These are phyloP conservation scores for Ochropleura leucogaster DNA, from an alignment of 2,888 invertebrate genomes.

Conservation along the genomic window DNA sequence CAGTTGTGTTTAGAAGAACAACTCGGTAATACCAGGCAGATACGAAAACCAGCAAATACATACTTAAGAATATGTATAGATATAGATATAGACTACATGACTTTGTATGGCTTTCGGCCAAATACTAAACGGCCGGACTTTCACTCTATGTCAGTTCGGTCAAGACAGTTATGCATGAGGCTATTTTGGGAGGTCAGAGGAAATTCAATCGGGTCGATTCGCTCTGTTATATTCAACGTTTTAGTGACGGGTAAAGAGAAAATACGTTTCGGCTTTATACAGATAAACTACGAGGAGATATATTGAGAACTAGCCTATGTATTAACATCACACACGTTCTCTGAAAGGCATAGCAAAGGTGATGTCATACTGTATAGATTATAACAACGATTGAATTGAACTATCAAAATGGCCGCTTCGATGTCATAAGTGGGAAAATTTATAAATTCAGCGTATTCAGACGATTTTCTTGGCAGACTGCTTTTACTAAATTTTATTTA, in stretches of 20 bases:
- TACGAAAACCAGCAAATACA: not conserved
- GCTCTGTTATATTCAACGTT: not conserved
- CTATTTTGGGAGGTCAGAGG: not conserved
- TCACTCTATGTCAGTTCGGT: slow-evolving; percentile 10
- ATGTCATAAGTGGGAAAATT: not conserved
- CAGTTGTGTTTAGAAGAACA: not conserved
- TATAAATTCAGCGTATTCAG: too few relatives aligned
- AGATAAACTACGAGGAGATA: not conserved
- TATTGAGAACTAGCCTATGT: not conserved
- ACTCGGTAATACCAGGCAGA: not conserved
- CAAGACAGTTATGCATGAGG: slow-evolving; percentile 32
- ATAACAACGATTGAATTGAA: not conserved
- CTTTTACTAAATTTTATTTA: too few relatives aligned
- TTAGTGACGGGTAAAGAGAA: not conserved
- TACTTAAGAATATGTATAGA: not conserved
- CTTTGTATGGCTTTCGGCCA: slow-evolving; percentile 19
- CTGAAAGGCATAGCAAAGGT: not conserved
- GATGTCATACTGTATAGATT: not conserved
- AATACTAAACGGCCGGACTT: slow-evolving; percentile 25
- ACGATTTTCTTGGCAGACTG: too few relatives aligned
- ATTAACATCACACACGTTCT: not conserved
- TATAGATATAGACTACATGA: not conserved
- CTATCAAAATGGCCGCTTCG: not conserved
- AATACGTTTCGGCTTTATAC: not conserved
- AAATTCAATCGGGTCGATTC: slow-evolving; percentile 3